phyloP scores from a whole-genome alignment of 2,113 vertebrate genomes.

The Limanda limanda region DNA sequence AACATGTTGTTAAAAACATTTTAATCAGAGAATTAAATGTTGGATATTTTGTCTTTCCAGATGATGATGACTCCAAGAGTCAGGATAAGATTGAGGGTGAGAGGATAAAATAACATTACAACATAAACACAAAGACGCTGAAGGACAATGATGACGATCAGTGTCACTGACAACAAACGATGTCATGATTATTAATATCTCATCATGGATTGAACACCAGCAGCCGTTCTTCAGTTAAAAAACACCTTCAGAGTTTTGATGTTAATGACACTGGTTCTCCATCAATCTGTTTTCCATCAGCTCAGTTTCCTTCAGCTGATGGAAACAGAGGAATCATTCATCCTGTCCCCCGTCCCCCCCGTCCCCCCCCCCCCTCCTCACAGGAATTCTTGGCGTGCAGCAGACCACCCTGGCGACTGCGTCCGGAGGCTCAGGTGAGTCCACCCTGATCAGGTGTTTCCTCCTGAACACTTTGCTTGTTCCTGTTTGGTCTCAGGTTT shows the following conservation, averaged over 20 bases:
- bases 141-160: background rate
- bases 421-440: slow-evolving; percentile 73
- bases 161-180: background rate
- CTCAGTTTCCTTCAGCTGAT: background rate
- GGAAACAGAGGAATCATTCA: slow-evolving; percentile 52
- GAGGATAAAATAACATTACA: slow-evolving; percentile 66
- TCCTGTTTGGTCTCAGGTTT: slow-evolving; percentile 37
- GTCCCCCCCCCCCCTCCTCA: slow-evolving; percentile 12
- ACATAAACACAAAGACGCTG: slow-evolving; percentile 38
- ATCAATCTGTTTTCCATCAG: slow-evolving; percentile 17
- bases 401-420: slow-evolving; percentile 49
- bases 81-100: slow-evolving; percentile 83
- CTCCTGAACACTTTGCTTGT: slow-evolving; percentile 45
- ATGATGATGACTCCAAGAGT: slow-evolving; percentile 85
- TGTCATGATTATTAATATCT: too few relatives aligned
- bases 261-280: background rate
- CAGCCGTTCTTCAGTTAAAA: too few relatives aligned
- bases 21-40: slow-evolving; percentile 37
- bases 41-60: slow-evolving; percentile 66
- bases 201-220: too few relatives aligned
- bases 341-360: slow-evolving; percentile 1
- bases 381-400: slow-evolving; percentile 66
- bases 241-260: too few relatives aligned
- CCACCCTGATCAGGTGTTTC: slow-evolving; percentile 24
- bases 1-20: slow-evolving; percentile 14